Base-by-base conservation (phyloP, 2,113 vertebrate species). In the Phyllostomus hastatus region DNA sequence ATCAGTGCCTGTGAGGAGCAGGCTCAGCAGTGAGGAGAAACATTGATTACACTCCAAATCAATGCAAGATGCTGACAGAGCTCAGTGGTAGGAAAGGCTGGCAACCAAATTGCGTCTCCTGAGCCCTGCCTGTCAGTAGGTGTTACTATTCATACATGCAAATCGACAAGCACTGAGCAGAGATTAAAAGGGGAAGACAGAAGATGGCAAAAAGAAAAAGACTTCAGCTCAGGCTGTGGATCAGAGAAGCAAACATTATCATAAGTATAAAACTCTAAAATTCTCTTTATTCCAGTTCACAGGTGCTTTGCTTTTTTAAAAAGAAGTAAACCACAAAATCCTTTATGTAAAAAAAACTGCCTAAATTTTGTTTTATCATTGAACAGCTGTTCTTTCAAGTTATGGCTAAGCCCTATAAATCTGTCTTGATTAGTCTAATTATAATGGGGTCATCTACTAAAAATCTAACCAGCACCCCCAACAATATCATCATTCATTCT, bases 131-230 rank as follows among this genome's bases (percentile, higher is more conserved):
- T 5, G 2, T 80, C 94, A 91, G 91, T 87, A 96, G 97, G 75
- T 95, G 97, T 96, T 97, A 94, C 93, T 97, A 97, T 98, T 97
- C 96, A 97, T 96, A 97, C 93, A 96, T 90, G 93, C 93, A 97
- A 96, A 97, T 97, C 93, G 84, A 94, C 91, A 94, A 84, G 91
- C 80, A 48, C 91, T 22, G 70, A 91, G 84, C 46, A 64, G 88
- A 95, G 93, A 96, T 93, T 96, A 92, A 93, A 91, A 89, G n/a
- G 90, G 61, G 69, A 33, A 85, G 59, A 81, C 76, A 54, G 88
- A 94, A 86, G 64, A 96, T 26, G 28, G 90, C 84, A 84, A 70
- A 20, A 88, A 78, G 90, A 88, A 96, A 95, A 95, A 86, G 89
- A 35, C 86, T 94, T 88, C 50, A 50, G 93, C 41, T 94, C 94